Base-by-base conservation (phyloP, 2,888 invertebrate species). In the Philaethria dido region DNA sequence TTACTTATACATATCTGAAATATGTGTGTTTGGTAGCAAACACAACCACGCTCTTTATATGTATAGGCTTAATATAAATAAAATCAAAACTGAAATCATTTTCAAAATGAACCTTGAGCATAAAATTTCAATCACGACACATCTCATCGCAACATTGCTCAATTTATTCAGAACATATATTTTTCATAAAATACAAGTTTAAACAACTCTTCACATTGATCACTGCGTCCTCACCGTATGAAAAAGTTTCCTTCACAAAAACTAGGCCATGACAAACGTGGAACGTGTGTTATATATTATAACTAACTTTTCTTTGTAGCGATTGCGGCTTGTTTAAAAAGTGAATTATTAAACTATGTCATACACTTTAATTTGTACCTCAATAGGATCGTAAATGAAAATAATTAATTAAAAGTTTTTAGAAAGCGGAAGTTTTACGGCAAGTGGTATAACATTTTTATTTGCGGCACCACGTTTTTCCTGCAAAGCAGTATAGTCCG, bases 161-260 rank as follows among this genome's bases (percentile, higher is more conserved):
- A 45, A 60, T 60, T 13, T 13, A 59, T 44, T 59, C 16, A 29
- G 8, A 45, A 20, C 25, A 44, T 60, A 60, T 29, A 29, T 18
- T 42, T 29, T 33, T 22, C 18, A 60, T 20, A 13, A 20, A 9
- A 45, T 14, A 45, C 18, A 16, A 9, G 14, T 14, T 33, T 14
- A 60, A 45, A 60, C 29, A 60, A 33, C 44, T 47, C 18, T 16
- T 60, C 11, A 60, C 25, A 60, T 18, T 29, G 44, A 60, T 60
- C 59, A 45, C 45, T 3, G 16, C 33, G 2, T 60, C 14, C 45
- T 45, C 47, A 5, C 18, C 2, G 29, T 33, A 45, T 47, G 29
- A 60, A 45, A 60, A 33, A 45, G 1, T 60, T 60, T 45, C 18
- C 33, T 18, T 9, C 33, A 47, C 18, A 29, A 60, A 60, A 60